Evolutionary conservation across 2,888 invertebrate species (phyloP).

Genomic region (Papilio demoleus): DNA sequence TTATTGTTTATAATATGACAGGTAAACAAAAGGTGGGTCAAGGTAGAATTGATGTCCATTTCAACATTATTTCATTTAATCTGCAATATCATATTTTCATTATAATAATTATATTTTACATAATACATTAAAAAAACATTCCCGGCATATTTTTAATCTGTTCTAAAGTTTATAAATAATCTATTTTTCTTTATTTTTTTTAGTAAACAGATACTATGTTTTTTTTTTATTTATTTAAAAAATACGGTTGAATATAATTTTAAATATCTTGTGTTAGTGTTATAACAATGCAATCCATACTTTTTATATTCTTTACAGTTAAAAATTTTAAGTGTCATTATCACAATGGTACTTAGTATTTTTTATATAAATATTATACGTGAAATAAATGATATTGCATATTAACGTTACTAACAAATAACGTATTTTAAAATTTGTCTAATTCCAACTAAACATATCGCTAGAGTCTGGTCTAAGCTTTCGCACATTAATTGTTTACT

Average conservation of each 20-base stretch:
- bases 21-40: slow-evolving; percentile 52
- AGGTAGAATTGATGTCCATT: slow-evolving; percentile 35
- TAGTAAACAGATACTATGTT: background rate
- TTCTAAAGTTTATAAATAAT: background rate
- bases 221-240: no score
- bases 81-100: slow-evolving; percentile 34
- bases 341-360: background rate
- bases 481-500: background rate
- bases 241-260: no score
- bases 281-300: no score
- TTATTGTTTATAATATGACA: slow-evolving; percentile 42
- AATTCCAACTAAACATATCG: background rate
- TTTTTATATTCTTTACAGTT: background rate
- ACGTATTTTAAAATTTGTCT: background rate
- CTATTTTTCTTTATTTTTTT: background rate
- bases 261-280: no score
- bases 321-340: background rate
- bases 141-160: background rate
- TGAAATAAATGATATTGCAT: slow-evolving; percentile 25
- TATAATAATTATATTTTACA: slow-evolving; percentile 16
- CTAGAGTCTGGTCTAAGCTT: background rate
- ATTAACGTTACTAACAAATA: slow-evolving; percentile 24
- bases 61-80: slow-evolving; percentile 20
- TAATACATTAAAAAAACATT: background rate
- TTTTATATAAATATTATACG: background rate